phyloP scores from a whole-genome alignment of 2,797 vertebrate species.

The Xiphorhynchus erythropygius region DNA sequence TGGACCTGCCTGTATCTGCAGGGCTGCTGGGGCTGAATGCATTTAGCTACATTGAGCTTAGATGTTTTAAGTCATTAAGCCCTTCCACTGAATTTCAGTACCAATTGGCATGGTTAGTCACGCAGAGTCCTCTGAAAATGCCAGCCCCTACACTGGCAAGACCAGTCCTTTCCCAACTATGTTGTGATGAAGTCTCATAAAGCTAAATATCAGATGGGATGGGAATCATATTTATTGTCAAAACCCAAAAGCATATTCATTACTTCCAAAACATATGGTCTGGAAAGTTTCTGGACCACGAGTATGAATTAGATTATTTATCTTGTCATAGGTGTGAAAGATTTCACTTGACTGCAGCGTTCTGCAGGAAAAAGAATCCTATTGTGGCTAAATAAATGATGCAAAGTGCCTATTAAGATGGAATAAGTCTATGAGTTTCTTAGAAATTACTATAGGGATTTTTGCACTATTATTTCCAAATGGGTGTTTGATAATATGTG shows the following conservation, averaged over 20 bases:
- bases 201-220: neutral
- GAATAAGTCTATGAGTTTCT: neutral
- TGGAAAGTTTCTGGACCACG: neutral
- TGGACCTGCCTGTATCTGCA: neutral
- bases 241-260: neutral
- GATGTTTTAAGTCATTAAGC: neutral
- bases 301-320: neutral
- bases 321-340: neutral
- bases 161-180: neutral
- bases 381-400: neutral
- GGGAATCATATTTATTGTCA: neutral
- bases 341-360: neutral
- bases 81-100: neutral
- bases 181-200: neutral
- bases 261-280: neutral
- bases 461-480: slow-evolving; percentile 9
- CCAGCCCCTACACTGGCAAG: neutral
- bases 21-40: neutral
- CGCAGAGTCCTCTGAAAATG: neutral
- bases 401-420: neutral
- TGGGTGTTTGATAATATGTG: neutral
- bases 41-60: neutral
- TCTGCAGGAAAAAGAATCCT: neutral
- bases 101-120: neutral
- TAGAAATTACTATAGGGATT: neutral